Base-by-base conservation (phyloP, 2,113 vertebrate species). In the Muntiacus reevesi region DNA sequence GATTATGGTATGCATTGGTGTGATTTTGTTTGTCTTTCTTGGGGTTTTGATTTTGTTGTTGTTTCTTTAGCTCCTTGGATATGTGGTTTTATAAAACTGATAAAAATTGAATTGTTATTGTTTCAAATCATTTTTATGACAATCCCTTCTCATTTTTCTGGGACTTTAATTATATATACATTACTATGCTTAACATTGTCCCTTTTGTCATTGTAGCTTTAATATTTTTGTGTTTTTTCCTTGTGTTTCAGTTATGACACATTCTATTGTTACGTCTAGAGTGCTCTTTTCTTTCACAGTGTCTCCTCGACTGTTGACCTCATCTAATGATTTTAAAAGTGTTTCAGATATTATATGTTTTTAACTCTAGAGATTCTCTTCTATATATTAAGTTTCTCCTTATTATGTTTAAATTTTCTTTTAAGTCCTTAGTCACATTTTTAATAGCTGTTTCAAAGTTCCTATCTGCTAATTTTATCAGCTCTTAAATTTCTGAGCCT, bases 31-130 rank as follows among this genome's bases (percentile, higher is more conserved):
- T 19, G 0, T 43, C 6, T 28, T 59, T 15, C 10, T 85, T 19
- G 57, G 27, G 15, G 8, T 59, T 85, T 85, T 55, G 33, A 27
- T 40, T 84, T 90, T 52, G 33, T 21, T 47, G 92, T 25, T 55
- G 5, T 82, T 60, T 90, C 15, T 47, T 71, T 67, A 59, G 28
- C 7, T 87, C 87, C 13, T 45, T 92, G 28, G 25, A 27, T 64
- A 78, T 54, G 33, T 45, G 47, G 14, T 30, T 95, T 97, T 62
- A 93, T 74, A 87, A 90, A 92, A 81, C 45, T 92, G 52, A 92
- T 57, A 25, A 55, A 88, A 87, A 9, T 43, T 36, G 27, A 97
- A 71, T 14, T 8, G 79, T 79, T 91, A n/a, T 88, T 76, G 87
- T 82, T 88, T 87, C 11, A 92, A 96, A 84, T n/a, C 9, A 23